Evolutionary conservation across 1,140 invertebrate species (phyloP).

Genomic region (Mesaphorura yosii): DNA sequence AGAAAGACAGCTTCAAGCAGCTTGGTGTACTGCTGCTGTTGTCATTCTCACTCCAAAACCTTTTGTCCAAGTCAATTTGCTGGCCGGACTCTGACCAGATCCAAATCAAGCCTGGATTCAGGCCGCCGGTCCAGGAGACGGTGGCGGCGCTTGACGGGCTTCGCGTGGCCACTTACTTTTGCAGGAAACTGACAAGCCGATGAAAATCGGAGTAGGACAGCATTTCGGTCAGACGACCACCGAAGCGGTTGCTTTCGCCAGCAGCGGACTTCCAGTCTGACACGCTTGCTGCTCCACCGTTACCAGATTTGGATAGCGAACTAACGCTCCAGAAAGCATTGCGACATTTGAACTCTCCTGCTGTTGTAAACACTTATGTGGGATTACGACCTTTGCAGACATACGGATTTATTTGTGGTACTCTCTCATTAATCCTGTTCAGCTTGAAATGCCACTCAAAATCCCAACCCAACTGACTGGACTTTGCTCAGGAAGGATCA

Average conservation of each 20-base stretch:
- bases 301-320: slow-evolving; percentile 2
- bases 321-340: too few species aligned
- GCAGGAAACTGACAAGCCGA: slow-evolving; percentile 18
- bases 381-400: too few species aligned
- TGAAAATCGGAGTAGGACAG: slow-evolving; percentile 26
- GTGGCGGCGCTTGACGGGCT: too few species aligned
- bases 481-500: too few species aligned
- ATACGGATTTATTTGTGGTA: too few species aligned
- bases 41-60: slow-evolving; percentile 32
- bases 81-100: slow-evolving; percentile 31
- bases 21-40: slow-evolving; percentile 28
- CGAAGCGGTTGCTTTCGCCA: slow-evolving; percentile 19
- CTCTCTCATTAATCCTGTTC: too few species aligned
- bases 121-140: slow-evolving; percentile 29
- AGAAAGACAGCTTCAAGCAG: slow-evolving; percentile 29
- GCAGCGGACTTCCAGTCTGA: slow-evolving; percentile 27
- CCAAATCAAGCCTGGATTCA: slow-evolving; percentile 31
- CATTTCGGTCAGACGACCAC: slow-evolving; percentile 26
- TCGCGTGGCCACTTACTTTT: too few species aligned
- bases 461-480: too few species aligned
- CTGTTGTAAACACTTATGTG: too few species aligned
- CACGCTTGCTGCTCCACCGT: too few species aligned
- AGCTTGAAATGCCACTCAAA: too few species aligned
- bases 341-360: too few species aligned
- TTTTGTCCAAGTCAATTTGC: slow-evolving; percentile 25